Evolutionary conservation across 2,113 vertebrate genomes (phyloP).

Genomic region (Hyaena hyaena): DNA sequence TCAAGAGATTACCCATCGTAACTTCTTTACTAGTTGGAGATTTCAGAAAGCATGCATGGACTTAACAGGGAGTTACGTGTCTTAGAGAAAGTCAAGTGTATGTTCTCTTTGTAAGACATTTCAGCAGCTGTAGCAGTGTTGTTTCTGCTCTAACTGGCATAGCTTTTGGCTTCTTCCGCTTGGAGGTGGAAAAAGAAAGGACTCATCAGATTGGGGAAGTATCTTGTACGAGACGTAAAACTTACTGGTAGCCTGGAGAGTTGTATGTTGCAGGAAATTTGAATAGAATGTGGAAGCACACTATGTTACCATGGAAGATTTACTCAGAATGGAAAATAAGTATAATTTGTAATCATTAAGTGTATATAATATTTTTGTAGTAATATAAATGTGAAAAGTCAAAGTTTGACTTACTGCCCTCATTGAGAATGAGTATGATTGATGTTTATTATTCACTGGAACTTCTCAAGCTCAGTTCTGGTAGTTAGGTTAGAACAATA

Average conservation of each 20-base stretch:
- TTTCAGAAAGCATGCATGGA: neutral
- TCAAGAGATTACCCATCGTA: neutral
- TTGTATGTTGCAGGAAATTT: neutral
- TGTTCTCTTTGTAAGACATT: slow-evolving; percentile 19
- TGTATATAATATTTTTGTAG: neutral
- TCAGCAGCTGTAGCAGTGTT: neutral
- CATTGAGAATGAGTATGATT: slow-evolving; percentile 60
- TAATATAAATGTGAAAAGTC: slow-evolving; percentile 27
- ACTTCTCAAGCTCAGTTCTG: slow-evolving; percentile 7
- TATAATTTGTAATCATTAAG: slow-evolving; percentile 14
- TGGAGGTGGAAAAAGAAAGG: neutral
- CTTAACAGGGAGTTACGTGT: neutral
- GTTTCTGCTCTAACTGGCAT: neutral
- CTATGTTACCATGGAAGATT: neutral
- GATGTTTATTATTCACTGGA: slow-evolving; percentile 48
- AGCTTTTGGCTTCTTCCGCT: neutral
- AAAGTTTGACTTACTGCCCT: slow-evolving; percentile 43
- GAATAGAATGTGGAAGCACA: neutral
- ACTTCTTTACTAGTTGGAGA: neutral
- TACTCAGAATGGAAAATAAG: slow-evolving; percentile 43
- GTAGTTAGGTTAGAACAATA: slow-evolving; percentile 44
- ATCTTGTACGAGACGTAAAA: neutral
- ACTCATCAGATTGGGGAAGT: neutral
- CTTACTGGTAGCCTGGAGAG: neutral
- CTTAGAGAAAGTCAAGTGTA: neutral